phyloP scores from a whole-genome alignment of 2,888 invertebrate genomes.

The Anoplius nigerrimus region DNA sequence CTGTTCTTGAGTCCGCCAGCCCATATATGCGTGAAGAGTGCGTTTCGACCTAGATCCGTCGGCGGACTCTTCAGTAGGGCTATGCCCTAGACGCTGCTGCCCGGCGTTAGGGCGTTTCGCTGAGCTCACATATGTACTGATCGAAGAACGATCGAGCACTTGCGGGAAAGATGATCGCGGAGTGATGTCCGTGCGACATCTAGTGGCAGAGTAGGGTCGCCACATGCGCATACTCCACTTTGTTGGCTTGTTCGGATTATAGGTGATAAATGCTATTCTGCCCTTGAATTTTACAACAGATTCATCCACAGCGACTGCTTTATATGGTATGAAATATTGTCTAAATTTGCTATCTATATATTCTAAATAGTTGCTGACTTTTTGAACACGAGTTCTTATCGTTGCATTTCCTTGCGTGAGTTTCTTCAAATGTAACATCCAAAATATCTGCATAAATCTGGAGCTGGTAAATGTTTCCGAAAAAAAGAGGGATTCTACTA shows the following conservation, averaged over 20 bases:
- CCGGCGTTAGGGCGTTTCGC: too few relatives aligned
- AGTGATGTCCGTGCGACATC: too few relatives aligned
- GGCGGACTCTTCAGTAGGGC: too few relatives aligned
- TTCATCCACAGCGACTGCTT: conserved; percentile 27
- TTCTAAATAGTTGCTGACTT: conserved; percentile 24
- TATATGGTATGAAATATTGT: conserved; percentile 25
- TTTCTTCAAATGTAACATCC: conserved; percentile 23
- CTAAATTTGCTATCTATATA: conserved; percentile 26
- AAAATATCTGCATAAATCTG: conserved; percentile 37
- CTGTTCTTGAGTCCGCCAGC: conserved; percentile 27
- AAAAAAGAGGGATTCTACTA: conserved; percentile 37
- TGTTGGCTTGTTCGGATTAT: too few relatives aligned
- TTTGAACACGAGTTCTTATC: conserved; percentile 23
- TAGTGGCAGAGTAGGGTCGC: too few relatives aligned
- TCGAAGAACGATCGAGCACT: too few relatives aligned
- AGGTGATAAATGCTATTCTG: conserved; percentile 22
- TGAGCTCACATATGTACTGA: too few relatives aligned
- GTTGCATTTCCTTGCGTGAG: not conserved
- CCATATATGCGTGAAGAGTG: too few relatives aligned
- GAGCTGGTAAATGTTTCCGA: conserved; percentile 23
- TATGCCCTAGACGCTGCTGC: too few relatives aligned
- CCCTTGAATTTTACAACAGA: conserved; percentile 32
- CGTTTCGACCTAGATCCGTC: too few relatives aligned
- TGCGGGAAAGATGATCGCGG: too few relatives aligned
- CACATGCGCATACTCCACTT: too few relatives aligned